phyloP scores from a whole-genome alignment of 1,140 invertebrate genomes.

The Magallana angulata region DNA sequence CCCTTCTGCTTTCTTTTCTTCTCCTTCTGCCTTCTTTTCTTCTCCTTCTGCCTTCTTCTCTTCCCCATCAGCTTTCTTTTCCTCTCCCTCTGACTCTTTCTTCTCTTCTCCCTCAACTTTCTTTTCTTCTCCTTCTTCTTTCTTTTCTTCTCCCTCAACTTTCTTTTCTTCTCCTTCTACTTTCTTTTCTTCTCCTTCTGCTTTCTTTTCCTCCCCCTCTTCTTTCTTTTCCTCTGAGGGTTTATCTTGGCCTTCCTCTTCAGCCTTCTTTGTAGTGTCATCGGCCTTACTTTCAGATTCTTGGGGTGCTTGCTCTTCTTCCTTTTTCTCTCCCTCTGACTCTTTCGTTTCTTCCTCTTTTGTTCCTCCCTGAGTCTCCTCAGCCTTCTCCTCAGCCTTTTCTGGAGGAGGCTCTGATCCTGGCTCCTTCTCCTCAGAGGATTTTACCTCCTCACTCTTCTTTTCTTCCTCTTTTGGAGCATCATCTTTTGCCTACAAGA shows the following conservation, averaged over 20 bases:
- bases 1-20: slow-evolving; percentile 20
- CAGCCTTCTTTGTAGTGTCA: not conserved
- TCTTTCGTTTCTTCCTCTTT: slow-evolving; percentile 7
- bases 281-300: not conserved
- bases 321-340: slow-evolving; percentile 38
- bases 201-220: slow-evolving; percentile 27
- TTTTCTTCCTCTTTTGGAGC: slow-evolving; percentile 1
- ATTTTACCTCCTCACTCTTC: not conserved
- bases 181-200: slow-evolving; percentile 40
- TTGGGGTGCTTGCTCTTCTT: slow-evolving; percentile 9
- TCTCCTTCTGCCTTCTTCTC: slow-evolving; percentile 38
- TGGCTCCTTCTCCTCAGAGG: not conserved
- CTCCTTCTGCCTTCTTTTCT: not conserved
- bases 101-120: not conserved
- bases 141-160: not conserved
- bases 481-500: slow-evolving; percentile 8
- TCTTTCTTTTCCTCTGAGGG: slow-evolving; percentile 15
- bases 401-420: not conserved
- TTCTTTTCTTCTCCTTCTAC: slow-evolving; percentile 31
- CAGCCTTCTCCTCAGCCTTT: not conserved
- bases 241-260: not conserved
- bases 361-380: not conserved
- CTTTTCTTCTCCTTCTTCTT: slow-evolving; percentile 21
- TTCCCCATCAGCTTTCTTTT: slow-evolving; percentile 16
- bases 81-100: slow-evolving; percentile 28